Base-by-base conservation (phyloP, 2,888 invertebrate species). In the Epinotia ramella region DNA sequence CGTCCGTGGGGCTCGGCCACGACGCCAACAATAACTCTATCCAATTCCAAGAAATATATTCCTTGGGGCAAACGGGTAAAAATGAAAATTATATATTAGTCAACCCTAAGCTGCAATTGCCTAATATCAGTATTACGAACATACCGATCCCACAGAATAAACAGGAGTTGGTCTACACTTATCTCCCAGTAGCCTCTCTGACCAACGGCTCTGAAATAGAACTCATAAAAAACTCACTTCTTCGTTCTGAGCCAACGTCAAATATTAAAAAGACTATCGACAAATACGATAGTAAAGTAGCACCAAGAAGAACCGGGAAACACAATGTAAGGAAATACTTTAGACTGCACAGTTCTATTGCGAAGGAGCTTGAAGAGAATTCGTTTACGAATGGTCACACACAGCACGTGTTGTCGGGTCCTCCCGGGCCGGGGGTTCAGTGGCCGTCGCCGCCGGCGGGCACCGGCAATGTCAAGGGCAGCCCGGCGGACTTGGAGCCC, bases 241-340 rank as follows among this genome's bases (percentile, higher is more conserved):
- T 69, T 44, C 44, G 11, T 24, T 6, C 33, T 46, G 46, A 60
- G 3, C 0, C 46, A 46, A 6, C 12, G n/a, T 2, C n/a, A n/a
- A n/a, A 44, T 12, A 12, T 1, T 16, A 18, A 53, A 2, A 66
- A 53, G 16, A 53, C 11, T 49, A 9, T 0, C 18, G 56, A 40
- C 13, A 57, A 24, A 0, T 11, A 20, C 4, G 24, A n/a, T 6
- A 28, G 6, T 20, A 1, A 5, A 60, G 6, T 6, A 18, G 13
- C 16, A 60, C 12, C 44, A 12, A 60, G 6, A 24, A 28, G 12
- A 59, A 33, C 12, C 49, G 3, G 16, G 16, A 59, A 44, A 57
- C 68, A 46, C 2, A 44, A 44, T n/a, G n/a, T 46, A 28, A 59
- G 59, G 46, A 44, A 69, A 46, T 69, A 46, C 24, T 69, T 28